Conservation (phyloP, 1,140 invertebrate species). For the Parasteatoda tepidariorum region DNA sequence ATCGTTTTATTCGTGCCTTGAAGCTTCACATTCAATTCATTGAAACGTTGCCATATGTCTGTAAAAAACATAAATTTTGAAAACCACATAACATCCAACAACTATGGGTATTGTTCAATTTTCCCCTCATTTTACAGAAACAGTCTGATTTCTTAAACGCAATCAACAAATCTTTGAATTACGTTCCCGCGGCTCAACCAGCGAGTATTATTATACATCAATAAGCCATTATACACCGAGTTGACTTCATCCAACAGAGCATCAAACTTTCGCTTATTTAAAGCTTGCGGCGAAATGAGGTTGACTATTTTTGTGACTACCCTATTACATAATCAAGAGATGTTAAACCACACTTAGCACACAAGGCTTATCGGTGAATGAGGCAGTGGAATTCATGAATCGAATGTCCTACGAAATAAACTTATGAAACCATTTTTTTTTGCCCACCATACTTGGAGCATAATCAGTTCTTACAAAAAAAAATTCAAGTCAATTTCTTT, state of each 20-base stretch:
- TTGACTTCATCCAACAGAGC: neutral
- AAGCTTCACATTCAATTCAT: too few relatives aligned
- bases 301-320: neutral
- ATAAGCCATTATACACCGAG: too few relatives aligned
- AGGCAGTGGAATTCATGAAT: neutral
- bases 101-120: too few relatives aligned
- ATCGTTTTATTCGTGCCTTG: too few relatives aligned
- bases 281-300: neutral
- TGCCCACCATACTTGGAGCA: neutral
- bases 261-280: constrained; percentile 6
- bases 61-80: too few relatives aligned
- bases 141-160: neutral
- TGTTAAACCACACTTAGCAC: neutral
- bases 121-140: too few relatives aligned
- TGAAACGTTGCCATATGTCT: too few relatives aligned
- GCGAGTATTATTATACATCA: too few relatives aligned
- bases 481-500: neutral
- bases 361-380: neutral
- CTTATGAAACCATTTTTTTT: neutral
- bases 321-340: neutral
- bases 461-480: neutral
- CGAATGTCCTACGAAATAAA: neutral
- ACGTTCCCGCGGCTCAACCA: neutral
- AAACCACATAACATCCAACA: too few relatives aligned
- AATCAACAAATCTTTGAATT: constrained; percentile 10